Evolutionary conservation across 1,140 invertebrate species (phyloP).

Genomic region (Diorhabda elongata): DNA sequence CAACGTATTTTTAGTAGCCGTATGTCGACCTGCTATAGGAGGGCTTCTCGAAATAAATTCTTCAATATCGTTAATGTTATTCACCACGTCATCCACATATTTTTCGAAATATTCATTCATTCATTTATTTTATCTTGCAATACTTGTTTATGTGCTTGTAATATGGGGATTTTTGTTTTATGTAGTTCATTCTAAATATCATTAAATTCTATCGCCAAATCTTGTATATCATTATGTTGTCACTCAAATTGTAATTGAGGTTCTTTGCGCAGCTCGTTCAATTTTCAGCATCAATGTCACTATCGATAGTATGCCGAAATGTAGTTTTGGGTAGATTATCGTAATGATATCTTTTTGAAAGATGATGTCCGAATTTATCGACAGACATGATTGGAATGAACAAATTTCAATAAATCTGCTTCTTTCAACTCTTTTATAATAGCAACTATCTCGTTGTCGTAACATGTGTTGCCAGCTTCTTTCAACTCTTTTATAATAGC

Average conservation of each 20-base stretch:
- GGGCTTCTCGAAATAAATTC: too few species aligned
- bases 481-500: background rate
- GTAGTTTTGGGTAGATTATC: background rate
- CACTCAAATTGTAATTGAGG: background rate
- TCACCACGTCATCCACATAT: too few species aligned
- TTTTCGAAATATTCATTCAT: too few species aligned
- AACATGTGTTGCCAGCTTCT: slow-evolving; percentile 4
- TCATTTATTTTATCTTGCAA: too few species aligned
- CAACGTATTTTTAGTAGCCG: too few species aligned
- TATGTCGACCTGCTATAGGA: too few species aligned
- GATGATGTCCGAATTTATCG: background rate
- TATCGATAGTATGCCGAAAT: background rate
- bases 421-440: background rate
- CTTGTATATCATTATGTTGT: background rate
- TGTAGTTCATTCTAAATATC: background rate
- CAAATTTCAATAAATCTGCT: background rate
- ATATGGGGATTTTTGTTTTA: background rate
- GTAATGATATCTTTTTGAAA: background rate
- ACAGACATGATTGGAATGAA: too few species aligned
- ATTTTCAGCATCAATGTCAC: background rate
- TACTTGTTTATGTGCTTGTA: too few species aligned
- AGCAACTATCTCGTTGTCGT: background rate
- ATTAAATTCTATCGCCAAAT: background rate
- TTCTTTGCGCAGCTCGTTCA: background rate
- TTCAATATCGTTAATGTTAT: too few species aligned